phyloP scores from a whole-genome alignment of 2,888 invertebrate species.

The Mermis nigrescens region DNA sequence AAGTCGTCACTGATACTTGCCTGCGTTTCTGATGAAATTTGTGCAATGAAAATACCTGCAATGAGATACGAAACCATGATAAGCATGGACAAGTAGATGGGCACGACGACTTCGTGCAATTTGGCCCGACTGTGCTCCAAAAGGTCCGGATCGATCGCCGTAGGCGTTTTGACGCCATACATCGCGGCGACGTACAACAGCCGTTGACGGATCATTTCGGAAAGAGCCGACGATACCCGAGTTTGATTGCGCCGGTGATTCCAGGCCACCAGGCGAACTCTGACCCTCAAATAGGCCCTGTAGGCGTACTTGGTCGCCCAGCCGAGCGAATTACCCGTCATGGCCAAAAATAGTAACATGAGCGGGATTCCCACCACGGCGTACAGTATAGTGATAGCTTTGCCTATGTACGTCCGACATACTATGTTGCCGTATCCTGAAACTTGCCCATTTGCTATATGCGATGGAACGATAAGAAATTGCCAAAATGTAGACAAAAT shows the following conservation, averaged over 20 bases:
- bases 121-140: neutral
- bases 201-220: neutral
- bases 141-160: neutral
- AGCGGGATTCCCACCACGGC: constrained; percentile 33
- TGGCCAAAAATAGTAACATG: constrained; percentile 81
- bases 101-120: constrained; percentile 41
- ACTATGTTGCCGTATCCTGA: constrained; percentile 10
- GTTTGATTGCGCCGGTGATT: neutral
- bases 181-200: neutral
- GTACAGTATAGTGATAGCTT: constrained; percentile 9
- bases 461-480: too few species aligned
- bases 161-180: neutral
- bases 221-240: neutral
- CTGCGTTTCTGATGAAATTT: too few species aligned
- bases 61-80: constrained; percentile 71
- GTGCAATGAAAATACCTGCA: too few species aligned
- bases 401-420: constrained; percentile 5
- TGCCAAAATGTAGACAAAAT: too few species aligned
- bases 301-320: neutral
- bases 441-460: too few species aligned
- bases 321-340: constrained; percentile 26
- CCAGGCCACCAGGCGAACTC: neutral
- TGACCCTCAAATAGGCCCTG: neutral
- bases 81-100: constrained; percentile 63
- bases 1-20: too few species aligned